These are phyloP conservation scores for Leptinotarsa undecemlineata DNA, from an alignment of 1,140 invertebrate species.

Conservation along the genomic window DNA sequence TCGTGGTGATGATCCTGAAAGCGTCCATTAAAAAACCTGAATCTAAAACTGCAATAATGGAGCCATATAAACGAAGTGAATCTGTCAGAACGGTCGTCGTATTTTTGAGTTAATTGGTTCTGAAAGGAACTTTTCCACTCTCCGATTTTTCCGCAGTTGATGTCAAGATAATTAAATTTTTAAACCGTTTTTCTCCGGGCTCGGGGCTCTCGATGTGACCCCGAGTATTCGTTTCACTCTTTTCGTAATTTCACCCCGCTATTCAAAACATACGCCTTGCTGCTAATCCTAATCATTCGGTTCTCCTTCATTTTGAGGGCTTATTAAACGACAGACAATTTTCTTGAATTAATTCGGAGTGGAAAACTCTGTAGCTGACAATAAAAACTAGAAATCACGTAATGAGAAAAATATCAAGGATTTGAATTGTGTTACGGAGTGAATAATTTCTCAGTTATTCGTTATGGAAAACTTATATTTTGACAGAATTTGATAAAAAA, in stretches of 20 bases:
- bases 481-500: no score
- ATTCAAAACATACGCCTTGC: slow-evolving; percentile 19
- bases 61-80: slow-evolving; percentile 6
- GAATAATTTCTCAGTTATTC: no score
- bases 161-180: slow-evolving; percentile 48
- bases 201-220: slow-evolving; percentile 3
- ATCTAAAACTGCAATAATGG: slow-evolving; percentile 10
- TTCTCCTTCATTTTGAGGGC: slow-evolving; percentile 8
- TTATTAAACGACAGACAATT: slow-evolving; percentile 11
- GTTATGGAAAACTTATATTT: no score
- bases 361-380: slow-evolving; percentile 2
- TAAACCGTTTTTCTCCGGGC: slow-evolving; percentile 36
- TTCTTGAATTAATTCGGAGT: slow-evolving; percentile 9
- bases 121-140: slow-evolving; percentile 44
- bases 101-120: slow-evolving; percentile 43
- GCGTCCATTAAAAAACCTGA: neutral
- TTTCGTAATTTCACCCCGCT: slow-evolving; percentile 15
- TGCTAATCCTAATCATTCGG: slow-evolving; percentile 22
- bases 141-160: slow-evolving; percentile 44
- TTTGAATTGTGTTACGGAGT: no score
- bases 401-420: no score
- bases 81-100: slow-evolving; percentile 11
- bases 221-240: slow-evolving; percentile 22
- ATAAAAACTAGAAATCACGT: neutral
- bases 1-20: neutral